Base-by-base conservation (phyloP, 53 echinoderm and acorn worm species). In the Hippasteria phrygiana region DNA sequence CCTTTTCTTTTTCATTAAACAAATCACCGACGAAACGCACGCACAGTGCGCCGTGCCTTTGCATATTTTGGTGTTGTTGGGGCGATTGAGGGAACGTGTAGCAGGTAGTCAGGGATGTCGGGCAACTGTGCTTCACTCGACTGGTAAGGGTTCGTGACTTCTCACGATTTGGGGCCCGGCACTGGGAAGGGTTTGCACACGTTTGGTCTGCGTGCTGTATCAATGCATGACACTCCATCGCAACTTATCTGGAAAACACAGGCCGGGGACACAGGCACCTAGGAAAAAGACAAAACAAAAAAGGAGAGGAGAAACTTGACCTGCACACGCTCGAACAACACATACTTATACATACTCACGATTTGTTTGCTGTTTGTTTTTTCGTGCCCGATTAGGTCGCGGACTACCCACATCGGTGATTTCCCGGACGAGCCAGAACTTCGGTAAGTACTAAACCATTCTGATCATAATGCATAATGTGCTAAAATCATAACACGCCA, bases 311-410 rank as follows among this genome's bases (percentile, higher is more conserved):
- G 71, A 38, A 85, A 85, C 85, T 85, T 85, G 85, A 85, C 69
- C 69, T 69, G 88, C 28, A 82, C 93, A 93, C 93, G 91, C 71
- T 87, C 93, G 84, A 56, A 75, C 93, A 91, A 93, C 87, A 88
- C 91, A 46, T 73, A 39, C 73, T 81, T 90, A 90, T 90, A 90
- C 81, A 90, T 90, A 90, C 90, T 90, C 62, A 81, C 87, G 87
- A 88, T 92, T 85, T 94, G 88, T 94, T 94, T 94, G 92, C 92
- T 92, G 92, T 94, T 92, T 94, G 92, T 92, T 92, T 94, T 90
- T 92, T 91, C 78, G 87, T 89, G 87, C 88, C 84, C 83, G 94
- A 92, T 92, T 92, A 91, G 93, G 88, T 84, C 88, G 77, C 74
- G 91, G 35, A 75, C 35, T 83, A 43, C 51, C 67, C 70, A 73